These are phyloP conservation scores for Clarias platycephalus DNA, from an alignment of 2,797 vertebrate genomes.

Conservation along the genomic window DNA sequence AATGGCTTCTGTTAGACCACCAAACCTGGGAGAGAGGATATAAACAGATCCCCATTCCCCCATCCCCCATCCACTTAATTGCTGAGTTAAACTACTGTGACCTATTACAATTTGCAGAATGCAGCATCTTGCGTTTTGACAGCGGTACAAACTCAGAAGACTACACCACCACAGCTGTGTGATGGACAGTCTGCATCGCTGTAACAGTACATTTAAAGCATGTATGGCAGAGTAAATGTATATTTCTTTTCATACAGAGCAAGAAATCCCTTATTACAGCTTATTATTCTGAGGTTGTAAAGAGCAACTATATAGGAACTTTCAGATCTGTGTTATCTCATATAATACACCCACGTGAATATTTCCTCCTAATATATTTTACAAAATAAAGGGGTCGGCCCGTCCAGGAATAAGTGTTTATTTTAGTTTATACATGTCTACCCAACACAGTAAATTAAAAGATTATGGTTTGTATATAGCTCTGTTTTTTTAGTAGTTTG, in stretches of 20 bases:
- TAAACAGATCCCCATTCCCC: not conserved
- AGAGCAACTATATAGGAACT: not conserved
- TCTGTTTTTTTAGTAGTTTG: too few relatives aligned
- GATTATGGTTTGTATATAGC: not conserved
- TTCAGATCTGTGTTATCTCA: too few relatives aligned
- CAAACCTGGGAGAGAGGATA: conserved; percentile 23
- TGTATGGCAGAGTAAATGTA: not conserved
- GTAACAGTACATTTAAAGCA: not conserved
- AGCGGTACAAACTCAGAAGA: conserved; percentile 19
- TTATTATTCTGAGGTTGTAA: not conserved
- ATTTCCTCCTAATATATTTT: not conserved
- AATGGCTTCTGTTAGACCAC: not conserved
- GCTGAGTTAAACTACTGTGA: conserved; percentile 55
- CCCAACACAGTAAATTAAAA: not conserved
- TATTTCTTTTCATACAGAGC: not conserved
- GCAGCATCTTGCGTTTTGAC: not conserved
- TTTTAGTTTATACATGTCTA: not conserved
- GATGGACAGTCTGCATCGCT: not conserved
- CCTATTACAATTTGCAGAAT: conserved; percentile 50
- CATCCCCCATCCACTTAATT: conserved; percentile 2
- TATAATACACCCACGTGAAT: too few relatives aligned
- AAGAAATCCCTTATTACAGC: conserved; percentile 15
- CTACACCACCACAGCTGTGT: not conserved
- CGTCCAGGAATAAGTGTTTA: not conserved
- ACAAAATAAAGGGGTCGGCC: not conserved